Percentiles rank a stretch among this genome's conserved stretches.
Evolutionary conservation across 1,140 invertebrate genomes (phyloP).

Genomic region (Papilio polyxenes): DNA sequence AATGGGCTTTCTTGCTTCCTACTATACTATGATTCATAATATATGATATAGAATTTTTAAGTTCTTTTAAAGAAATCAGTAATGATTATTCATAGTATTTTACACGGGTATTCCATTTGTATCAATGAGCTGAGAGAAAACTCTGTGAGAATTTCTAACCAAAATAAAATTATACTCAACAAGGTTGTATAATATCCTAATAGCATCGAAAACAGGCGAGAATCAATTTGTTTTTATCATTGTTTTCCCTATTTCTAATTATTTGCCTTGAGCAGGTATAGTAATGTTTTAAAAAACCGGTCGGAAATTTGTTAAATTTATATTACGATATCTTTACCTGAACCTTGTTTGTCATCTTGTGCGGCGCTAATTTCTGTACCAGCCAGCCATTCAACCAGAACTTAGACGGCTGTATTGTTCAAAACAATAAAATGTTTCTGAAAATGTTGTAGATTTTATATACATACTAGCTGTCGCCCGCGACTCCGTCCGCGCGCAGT

Average conservation of each 20-base stretch:
- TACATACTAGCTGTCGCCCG: too few species aligned
- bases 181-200: too few species aligned
- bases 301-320: neutral
- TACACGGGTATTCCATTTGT: neutral
- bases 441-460: too few species aligned
- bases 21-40: conserved; percentile 2
- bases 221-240: neutral
- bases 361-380: neutral
- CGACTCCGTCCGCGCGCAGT: too few species aligned
- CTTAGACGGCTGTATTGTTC: neutral
- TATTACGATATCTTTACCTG: neutral
- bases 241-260: conserved; percentile 17
- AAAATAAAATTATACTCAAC: neutral
- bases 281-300: neutral
- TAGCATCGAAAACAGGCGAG: neutral
- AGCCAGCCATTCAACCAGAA: neutral
- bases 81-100: neutral
- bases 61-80: neutral
- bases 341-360: neutral
- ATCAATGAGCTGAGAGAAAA: neutral
- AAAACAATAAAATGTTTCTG: neutral
- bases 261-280: neutral
- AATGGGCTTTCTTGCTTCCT: neutral
- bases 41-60: neutral
- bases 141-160: neutral